Base-by-base conservation (phyloP, 2,113 vertebrate species). In the Pachypanchax playfairii region DNA sequence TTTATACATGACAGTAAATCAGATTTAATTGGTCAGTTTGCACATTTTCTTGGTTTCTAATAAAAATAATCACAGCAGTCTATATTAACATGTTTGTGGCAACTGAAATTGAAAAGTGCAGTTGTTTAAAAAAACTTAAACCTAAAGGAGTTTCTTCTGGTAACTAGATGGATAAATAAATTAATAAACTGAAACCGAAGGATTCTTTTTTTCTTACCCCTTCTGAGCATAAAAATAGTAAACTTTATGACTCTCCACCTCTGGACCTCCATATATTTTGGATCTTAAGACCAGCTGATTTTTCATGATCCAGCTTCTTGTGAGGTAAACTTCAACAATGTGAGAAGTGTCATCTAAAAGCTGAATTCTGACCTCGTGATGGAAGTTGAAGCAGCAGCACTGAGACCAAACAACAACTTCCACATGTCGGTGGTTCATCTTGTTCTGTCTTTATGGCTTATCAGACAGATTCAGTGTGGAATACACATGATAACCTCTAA, bases 251-350 rank as follows among this genome's bases (percentile, higher is more conserved):
- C 13, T 56, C 22, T 21, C 49, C 28, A 29, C 28, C 28, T 29
- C 28, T 29, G 28, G 28, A 29, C 7, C 28, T 7, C 7, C 28
- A 15, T 13, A 36, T 18, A 43, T 29, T 42, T 31, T 20, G n/a
- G 17, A 6, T 14, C 12, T 29, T 24, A 8, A 18, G 25, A 56
- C 53, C 17, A n/a, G 11, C 28, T 46, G 56, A 35, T 21, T 8
- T 24, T 18, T 17, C 8, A 3, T 8, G 9, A 3, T 11, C 24
- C 10, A 20, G 21, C 43, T 48, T 10, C 57, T 18, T 60, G 41
- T 26, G 62, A 7, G 46, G 59, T 12, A 41, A 61, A 49, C 22
- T 15, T 14, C 26, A 38, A 49, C 36, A n/a, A 36, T 25, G 18
- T n/a, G 20, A 22, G 8, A 1, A 21, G 14, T 53, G 38, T 33